These are phyloP conservation scores for Leptinotarsa juncta DNA, from an alignment of 2,888 invertebrate genomes.

Conservation along the genomic window DNA sequence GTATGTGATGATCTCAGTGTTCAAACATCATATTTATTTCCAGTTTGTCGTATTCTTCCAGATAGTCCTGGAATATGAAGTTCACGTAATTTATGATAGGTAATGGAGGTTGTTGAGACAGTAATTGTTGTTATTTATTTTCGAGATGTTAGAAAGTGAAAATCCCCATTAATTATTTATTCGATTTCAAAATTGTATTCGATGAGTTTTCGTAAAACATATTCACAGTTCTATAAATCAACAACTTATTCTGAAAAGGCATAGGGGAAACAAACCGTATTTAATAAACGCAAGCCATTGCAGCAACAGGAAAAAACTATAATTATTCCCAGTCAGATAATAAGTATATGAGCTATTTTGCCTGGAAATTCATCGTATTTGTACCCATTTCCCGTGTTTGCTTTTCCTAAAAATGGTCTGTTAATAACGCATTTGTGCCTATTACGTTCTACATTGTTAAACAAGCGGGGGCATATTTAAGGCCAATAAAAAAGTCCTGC, in stretches of 20 bases:
- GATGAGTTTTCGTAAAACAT: too few relatives aligned
- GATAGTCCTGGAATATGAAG: too few relatives aligned
- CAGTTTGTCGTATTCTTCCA: too few relatives aligned
- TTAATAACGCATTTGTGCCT: constrained; percentile 48
- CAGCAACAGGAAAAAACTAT: neutral
- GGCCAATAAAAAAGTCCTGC: constrained; percentile 58
- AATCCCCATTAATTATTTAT: too few relatives aligned
- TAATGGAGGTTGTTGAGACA: too few relatives aligned
- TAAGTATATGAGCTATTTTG: neutral
- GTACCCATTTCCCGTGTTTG: constrained; percentile 25
- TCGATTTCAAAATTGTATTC: too few relatives aligned
- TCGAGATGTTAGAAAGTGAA: too few relatives aligned
- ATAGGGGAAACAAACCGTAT: neutral
- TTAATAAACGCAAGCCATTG: neutral
- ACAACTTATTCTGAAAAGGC: neutral
- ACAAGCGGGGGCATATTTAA: constrained; percentile 61
- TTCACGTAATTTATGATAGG: too few relatives aligned
- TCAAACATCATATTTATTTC: too few relatives aligned
- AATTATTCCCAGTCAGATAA: constrained; percentile 1
- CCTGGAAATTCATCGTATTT: constrained; percentile 14
- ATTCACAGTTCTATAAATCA: neutral
- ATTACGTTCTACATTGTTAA: constrained; percentile 58
- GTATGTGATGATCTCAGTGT: too few relatives aligned
- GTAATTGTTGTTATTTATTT: too few relatives aligned
- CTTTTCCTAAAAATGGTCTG: constrained; percentile 23